phyloP scores from a whole-genome alignment of 2,888 invertebrate genomes.

The Bruchidius siliquastri region DNA sequence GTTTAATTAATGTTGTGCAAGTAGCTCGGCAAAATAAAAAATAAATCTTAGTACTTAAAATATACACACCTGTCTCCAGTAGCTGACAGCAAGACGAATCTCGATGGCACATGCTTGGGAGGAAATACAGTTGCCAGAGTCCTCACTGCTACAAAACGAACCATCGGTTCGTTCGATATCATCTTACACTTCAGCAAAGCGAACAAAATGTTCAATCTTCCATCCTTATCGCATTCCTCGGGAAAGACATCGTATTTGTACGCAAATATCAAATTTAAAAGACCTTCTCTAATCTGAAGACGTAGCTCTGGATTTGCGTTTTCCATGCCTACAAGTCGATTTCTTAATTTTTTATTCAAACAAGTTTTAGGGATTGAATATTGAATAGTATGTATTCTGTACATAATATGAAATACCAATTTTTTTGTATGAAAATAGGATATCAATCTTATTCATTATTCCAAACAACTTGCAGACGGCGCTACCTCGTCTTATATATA shows the following conservation, averaged over 20 bases:
- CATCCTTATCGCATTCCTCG: slow-evolving; percentile 40
- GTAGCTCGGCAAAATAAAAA: neutral
- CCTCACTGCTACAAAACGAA: slow-evolving; percentile 77
- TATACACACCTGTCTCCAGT: slow-evolving; percentile 72
- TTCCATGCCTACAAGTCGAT: slow-evolving; percentile 51
- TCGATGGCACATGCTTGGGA: slow-evolving; percentile 72
- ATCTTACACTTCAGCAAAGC: slow-evolving; percentile 71
- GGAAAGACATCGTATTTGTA: slow-evolving; percentile 40
- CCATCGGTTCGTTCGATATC: slow-evolving; percentile 71
- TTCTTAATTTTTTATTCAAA: no score
- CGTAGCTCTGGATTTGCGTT: slow-evolving; percentile 44
- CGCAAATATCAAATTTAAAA: slow-evolving; percentile 40
- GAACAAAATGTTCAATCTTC: slow-evolving; percentile 41
- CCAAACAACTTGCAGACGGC: no score
- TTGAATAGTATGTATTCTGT: no score
- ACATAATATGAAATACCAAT: no score
- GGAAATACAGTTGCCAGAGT: slow-evolving; percentile 81
- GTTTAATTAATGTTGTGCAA: no score
- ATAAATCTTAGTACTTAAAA: neutral
- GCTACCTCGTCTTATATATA: no score
- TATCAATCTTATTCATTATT: no score
- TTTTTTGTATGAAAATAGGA: no score
- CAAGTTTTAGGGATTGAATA: no score
- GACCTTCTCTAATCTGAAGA: slow-evolving; percentile 43
- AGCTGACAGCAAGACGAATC: slow-evolving; percentile 75